Base-by-base conservation (phyloP, 2,113 vertebrate genomes). In the Heteronetta atricapilla region DNA sequence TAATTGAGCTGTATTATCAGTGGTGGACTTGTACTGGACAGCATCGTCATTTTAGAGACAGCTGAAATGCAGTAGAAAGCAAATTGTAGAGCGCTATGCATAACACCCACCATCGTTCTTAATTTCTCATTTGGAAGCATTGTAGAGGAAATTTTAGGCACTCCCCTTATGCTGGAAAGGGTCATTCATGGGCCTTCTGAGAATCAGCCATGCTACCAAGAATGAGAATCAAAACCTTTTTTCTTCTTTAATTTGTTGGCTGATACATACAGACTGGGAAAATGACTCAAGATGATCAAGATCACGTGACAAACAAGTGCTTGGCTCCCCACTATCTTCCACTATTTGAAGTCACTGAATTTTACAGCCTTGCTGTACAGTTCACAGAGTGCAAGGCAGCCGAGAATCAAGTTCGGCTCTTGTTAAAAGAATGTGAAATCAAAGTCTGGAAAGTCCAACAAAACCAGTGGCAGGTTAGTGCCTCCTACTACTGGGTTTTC, bases 371-470 rank as follows among this genome's bases (percentile, higher is more conserved):
- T 58, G n/a, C 56, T 78, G 74, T 46, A 44, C 2, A 7, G 60
- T 64, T 88, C 46, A 38, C 86, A 15, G 34, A 72, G 46, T 79
- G 55, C 77, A 86, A 69, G 68, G 36, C 83, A 60, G 31, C 2
- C 67, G 77, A 95, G 77, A 94, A 83, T 53, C 40, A 52, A 86
- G n/a, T 29, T 90, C 76, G 68, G 52, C 40, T 90, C 31, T 28
- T 22, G 59, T 58, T 86, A 85, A 72, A 91, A 68, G 58, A 92
- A 85, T 40, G 63, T 82, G 78, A 91, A 92, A 87, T 82, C 86
- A 66, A 88, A 88, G 66, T 34, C 89, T 82, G 96, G 93, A 92
- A 92, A 96, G 84, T 91, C 95, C 91, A 87, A 60, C 38, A 73
- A 79, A 81, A 63, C 82, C 90, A 93, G 84, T 68, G 44, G 12